A percentile compares a stretch with the other conserved stretches of the same genome.
These are phyloP conservation scores for Microplitis demolitor DNA, from an alignment of 1,140 invertebrate genomes.

Conservation along the genomic window DNA sequence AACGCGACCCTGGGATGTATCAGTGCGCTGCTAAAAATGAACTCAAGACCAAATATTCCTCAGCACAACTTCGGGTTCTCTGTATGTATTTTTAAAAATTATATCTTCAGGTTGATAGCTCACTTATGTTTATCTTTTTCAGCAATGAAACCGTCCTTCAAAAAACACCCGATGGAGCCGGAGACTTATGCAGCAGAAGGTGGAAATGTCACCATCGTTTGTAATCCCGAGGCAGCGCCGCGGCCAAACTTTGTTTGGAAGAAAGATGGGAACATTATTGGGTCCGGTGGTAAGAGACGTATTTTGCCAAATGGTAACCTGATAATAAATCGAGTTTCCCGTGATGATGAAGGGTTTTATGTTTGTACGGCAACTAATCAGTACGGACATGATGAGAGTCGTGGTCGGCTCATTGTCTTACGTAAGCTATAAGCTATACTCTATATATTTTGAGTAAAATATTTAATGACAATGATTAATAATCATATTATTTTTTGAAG, in stretches of 20 bases:
- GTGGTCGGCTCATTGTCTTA: conserved; percentile 83
- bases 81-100: conserved; percentile 58
- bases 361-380: conserved; percentile 86
- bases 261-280: conserved; percentile 84
- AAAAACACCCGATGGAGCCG: conserved; percentile 83
- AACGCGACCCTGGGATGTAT: conserved; percentile 92
- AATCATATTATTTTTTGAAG: conserved; percentile 46
- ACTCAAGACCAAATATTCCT: conserved; percentile 83
- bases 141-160: conserved; percentile 88
- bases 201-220: conserved; percentile 90
- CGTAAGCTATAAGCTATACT: conserved; percentile 63
- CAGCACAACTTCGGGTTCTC: conserved; percentile 86
- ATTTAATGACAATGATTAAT: not conserved
- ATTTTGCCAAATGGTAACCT: conserved; percentile 85
- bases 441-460: conserved; percentile 2
- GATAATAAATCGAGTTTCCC: conserved; percentile 83
- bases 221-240: conserved; percentile 94
- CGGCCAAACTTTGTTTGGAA: conserved; percentile 88
- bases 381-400: conserved; percentile 79
- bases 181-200: conserved; percentile 89
- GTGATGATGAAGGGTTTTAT: conserved; percentile 87
- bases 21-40: conserved; percentile 92
- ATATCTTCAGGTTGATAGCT: conserved; percentile 14
- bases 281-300: conserved; percentile 75
- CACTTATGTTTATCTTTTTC: conserved; percentile 20